Evolutionary conservation across 2,797 vertebrate species (phyloP), one percentile per base, ranked within the genome.

Genomic region (Micromesistius poutassou): DNA sequence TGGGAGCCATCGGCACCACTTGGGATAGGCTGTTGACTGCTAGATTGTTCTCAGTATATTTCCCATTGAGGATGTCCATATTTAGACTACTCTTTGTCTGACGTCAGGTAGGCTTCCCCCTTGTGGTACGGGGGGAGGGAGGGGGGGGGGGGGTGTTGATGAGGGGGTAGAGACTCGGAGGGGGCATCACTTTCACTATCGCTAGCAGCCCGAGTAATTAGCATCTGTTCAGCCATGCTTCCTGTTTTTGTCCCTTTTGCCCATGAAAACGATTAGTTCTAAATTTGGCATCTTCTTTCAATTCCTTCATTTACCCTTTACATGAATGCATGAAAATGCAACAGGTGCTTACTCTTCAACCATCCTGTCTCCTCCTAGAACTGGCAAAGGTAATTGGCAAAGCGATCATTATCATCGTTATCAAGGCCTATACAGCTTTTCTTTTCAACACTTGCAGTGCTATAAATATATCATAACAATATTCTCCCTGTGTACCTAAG

Each of bases 141-240:
- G 38, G 38, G 10, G 14, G 42, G 42, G 42, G 42, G 42, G 14
- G 9, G 36, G 36, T 1, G 9, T 38, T 38, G 36, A 38, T 38
- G 36, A 38, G 10, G 36, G 36, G 8, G 36, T 38, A 38, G 9
- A 12, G 36, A 38, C 9, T 38, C 8, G 42, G 13, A 19, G 42
- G 42, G 42, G 42, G 42, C 42, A 14, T 13, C 10, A 19, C 14
- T 42, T 42, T 55, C 46, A 22, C 19, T 22, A 22, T 55, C 19
- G 46, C 46, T 22, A 55, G 46, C 46, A 55, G 46, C 19, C 46
- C 16, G 16, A 22, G n/a, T 62, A 62, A n/a, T 62, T 62, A 62
- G 55, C 55, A 62, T 62, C 55, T 62, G 55, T 25, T 62, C n/a
- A 62, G 55, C 55, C 55, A 62, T 25, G 55, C 55, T 62, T n/a